phyloP scores from a whole-genome alignment of 2,113 vertebrate species.

The Cyprinodon tularosa region DNA sequence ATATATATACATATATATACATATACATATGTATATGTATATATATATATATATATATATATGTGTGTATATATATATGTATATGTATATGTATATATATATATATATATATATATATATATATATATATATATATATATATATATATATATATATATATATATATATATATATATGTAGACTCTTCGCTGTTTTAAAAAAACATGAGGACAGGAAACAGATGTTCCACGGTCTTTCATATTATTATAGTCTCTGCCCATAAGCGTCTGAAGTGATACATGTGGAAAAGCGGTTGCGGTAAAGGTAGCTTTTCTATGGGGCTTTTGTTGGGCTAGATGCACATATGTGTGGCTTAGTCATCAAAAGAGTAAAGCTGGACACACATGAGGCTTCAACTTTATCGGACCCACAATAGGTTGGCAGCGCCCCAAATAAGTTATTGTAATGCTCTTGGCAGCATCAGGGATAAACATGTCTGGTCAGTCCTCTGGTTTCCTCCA shows the following conservation, averaged over 20 bases:
- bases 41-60: too few relatives aligned
- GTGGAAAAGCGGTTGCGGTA: background rate
- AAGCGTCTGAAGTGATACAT: background rate
- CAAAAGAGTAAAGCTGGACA: background rate
- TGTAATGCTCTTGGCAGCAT: background rate
- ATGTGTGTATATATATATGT: too few relatives aligned
- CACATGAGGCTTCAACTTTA: background rate
- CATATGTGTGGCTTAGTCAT: background rate
- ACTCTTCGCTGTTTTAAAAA: too few relatives aligned
- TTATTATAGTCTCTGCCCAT: background rate
- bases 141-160: too few relatives aligned
- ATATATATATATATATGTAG: too few relatives aligned
- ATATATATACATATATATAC: too few relatives aligned
- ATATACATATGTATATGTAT: too few relatives aligned
- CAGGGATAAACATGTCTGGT: background rate
- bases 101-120: too few relatives aligned
- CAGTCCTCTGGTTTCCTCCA: background rate
- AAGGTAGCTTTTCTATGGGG: background rate
- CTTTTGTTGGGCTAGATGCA: background rate
- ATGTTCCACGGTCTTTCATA: too few relatives aligned
- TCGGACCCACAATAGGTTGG: background rate
- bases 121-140: too few relatives aligned
- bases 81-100: too few relatives aligned
- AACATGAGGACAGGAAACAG: too few relatives aligned
- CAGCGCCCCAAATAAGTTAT: background rate